Evolutionary conservation across 2,797 vertebrate species (phyloP), one percentile per base, ranked within the genome.

Genomic region (Chaenodraco wilsoni): DNA sequence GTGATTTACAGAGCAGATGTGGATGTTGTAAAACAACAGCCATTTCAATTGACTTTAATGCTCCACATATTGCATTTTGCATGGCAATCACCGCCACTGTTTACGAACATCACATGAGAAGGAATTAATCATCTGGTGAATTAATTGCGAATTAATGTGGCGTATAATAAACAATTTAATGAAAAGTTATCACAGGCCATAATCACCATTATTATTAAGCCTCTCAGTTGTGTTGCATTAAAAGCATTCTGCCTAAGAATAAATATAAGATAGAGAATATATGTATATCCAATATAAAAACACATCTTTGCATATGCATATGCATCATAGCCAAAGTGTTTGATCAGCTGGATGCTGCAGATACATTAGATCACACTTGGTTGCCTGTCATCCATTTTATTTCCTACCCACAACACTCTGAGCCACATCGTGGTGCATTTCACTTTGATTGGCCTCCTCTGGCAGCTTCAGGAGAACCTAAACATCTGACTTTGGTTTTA

Each of bases 281-380:
- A 46, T 82, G 73, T 62, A 64, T 57, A 60, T 43, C 48, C 33
- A 11, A 23, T n/a, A 55, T 59, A 45, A 83, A 66, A 65, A 50
- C 52, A 73, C 46, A 77, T 75, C 60, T 77, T 41, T 54, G 17
- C 37, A 40, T 58, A 55, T 54, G 17, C 37, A 40, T 58, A 55
- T 61, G 10, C 40, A 76, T 55, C 43, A 37, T 21, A 65, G 44
- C 54, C 49, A 27, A 71, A 61, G 56, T 59, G 58, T 74, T 78
- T 77, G 58, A 68, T 51, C 81, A 77, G 66, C 68, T 72, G 70
- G 51, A 72, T 83, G 74, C 64, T 69, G 76, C 65, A 85, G 76
- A 84, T 81, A 78, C 62, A 82, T 82, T 33, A 79, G 46, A 57
- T 80, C 52, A 70, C 58, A 54, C 68, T 81, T 52, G 33, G 45